A percentile compares a stretch with the other conserved stretches of the same genome.
Conservation (phyloP, 2,888 invertebrate species). For the Trypoxylon attenuatum region DNA sequence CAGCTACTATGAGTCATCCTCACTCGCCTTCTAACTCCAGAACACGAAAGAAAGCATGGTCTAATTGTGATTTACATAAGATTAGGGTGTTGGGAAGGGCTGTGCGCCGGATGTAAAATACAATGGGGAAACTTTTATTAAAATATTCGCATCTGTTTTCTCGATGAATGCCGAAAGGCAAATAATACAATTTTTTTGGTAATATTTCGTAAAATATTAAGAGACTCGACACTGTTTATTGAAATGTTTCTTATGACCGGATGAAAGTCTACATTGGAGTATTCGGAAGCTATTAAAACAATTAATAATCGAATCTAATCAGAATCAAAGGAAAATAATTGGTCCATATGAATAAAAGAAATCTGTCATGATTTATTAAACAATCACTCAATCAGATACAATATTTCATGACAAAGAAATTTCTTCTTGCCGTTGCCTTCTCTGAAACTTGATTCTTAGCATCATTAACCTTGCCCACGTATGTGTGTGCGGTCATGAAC, state of each 20-base stretch:
- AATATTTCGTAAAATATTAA: too few relatives aligned
- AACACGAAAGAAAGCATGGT: background rate
- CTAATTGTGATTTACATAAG: slow-evolving; percentile 32
- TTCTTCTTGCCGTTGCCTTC: too few relatives aligned
- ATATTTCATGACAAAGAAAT: background rate
- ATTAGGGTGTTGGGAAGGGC: slow-evolving; percentile 14
- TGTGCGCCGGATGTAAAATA: slow-evolving; percentile 1
- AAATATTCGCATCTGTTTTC: background rate
- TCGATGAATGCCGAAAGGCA: too few relatives aligned
- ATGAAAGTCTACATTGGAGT: too few relatives aligned
- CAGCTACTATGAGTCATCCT: slow-evolving; percentile 17
- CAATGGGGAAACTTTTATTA: background rate
- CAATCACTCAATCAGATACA: background rate
- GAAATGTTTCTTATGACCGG: too few relatives aligned
- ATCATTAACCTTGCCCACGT: slow-evolving; percentile 26
- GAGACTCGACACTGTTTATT: too few relatives aligned
- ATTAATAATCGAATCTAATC: too few relatives aligned
- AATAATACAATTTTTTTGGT: too few relatives aligned
- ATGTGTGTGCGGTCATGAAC: slow-evolving; percentile 1
- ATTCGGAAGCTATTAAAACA: too few relatives aligned
- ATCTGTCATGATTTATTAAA: background rate
- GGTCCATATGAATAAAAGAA: background rate
- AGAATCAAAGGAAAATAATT: too few relatives aligned
- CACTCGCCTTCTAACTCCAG: slow-evolving; percentile 5
- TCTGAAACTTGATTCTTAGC: slow-evolving; percentile 1